These are phyloP conservation scores for Calycopis cecrops DNA, from an alignment of 1,140 invertebrate species.

Conservation along the genomic window DNA sequence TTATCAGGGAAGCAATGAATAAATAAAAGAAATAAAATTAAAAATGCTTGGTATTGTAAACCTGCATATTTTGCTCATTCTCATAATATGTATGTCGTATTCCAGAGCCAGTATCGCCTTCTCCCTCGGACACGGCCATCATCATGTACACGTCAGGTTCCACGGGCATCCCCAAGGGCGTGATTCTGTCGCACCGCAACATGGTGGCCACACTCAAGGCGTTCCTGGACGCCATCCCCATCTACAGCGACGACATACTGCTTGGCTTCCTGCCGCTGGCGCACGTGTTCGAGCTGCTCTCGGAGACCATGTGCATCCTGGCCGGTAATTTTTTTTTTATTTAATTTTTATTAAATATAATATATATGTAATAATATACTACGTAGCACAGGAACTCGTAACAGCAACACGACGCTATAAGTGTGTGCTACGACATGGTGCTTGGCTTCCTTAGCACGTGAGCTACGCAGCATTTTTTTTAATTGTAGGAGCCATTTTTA, in stretches of 20 bases:
- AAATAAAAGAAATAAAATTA: no score
- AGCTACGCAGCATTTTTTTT: no score
- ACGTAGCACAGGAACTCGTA: no score
- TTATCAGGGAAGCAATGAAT: no score
- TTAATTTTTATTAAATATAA: no score
- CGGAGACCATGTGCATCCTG: conserved; percentile 83
- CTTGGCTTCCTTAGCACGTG: no score
- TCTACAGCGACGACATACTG: conserved; percentile 86
- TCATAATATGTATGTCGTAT: conserved; percentile 6
- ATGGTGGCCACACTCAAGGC: conserved; percentile 92
- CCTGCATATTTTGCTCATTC: background rate
- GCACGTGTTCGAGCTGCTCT: conserved; percentile 96
- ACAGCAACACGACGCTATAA: no score
- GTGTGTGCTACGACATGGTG: no score
- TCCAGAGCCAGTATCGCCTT: conserved; percentile 77
- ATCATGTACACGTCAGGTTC: conserved; percentile 98
- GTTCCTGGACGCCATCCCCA: conserved; percentile 87
- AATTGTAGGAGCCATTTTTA: no score
- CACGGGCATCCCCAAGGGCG: conserved; percentile 93
- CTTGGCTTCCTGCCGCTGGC: conserved; percentile 97
- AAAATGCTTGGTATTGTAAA: no score
- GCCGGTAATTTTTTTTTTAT: no score
- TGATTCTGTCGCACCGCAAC: conserved; percentile 92
- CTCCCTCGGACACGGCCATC: conserved; percentile 87
- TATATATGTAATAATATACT: no score